Percentiles rank a stretch among this genome's conserved stretches.
Conservation (phyloP, 2,797 vertebrate genomes). For the Hippoglossus hippoglossus region DNA sequence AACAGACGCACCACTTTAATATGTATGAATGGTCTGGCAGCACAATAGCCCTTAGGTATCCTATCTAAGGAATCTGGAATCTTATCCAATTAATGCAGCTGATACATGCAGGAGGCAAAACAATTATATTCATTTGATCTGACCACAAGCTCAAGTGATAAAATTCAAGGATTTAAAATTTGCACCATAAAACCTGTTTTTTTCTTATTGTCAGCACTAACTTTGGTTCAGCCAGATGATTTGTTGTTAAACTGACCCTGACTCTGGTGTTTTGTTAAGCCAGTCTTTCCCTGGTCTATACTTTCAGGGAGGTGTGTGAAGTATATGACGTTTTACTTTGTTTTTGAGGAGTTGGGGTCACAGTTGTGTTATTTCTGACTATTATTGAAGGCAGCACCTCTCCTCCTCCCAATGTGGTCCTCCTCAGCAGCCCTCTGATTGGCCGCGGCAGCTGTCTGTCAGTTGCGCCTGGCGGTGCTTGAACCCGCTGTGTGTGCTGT, state of each 20-base stretch:
- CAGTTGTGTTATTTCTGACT: slow-evolving; percentile 22
- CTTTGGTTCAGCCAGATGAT: too few relatives aligned
- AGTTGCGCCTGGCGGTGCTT: slow-evolving; percentile 48
- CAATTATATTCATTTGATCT: too few relatives aligned
- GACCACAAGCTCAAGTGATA: too few relatives aligned
- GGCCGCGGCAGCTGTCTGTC: slow-evolving; percentile 59
- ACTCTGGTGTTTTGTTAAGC: too few relatives aligned
- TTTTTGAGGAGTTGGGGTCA: neutral
- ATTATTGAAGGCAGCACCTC: slow-evolving; percentile 60
- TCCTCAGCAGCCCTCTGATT: slow-evolving; percentile 54
- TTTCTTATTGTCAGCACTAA: too few relatives aligned
- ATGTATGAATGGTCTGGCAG: slow-evolving; percentile 27
- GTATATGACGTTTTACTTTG: neutral
- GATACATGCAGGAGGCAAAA: slow-evolving; percentile 37
- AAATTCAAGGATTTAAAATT: too few relatives aligned
- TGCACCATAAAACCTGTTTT: too few relatives aligned
- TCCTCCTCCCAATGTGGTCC: slow-evolving; percentile 9
- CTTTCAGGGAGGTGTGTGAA: neutral
- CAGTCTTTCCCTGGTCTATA: too few relatives aligned
- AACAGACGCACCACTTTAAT: slow-evolving; percentile 24
- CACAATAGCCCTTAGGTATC: slow-evolving; percentile 3
- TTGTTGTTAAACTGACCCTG: too few relatives aligned
- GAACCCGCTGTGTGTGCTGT: slow-evolving; percentile 48
- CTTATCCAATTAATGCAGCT: slow-evolving; percentile 39
- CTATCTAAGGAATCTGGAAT: too few relatives aligned